These are phyloP conservation scores for Bufo gargarizans DNA, from an alignment of 2,113 vertebrate species.

Conservation along the genomic window DNA sequence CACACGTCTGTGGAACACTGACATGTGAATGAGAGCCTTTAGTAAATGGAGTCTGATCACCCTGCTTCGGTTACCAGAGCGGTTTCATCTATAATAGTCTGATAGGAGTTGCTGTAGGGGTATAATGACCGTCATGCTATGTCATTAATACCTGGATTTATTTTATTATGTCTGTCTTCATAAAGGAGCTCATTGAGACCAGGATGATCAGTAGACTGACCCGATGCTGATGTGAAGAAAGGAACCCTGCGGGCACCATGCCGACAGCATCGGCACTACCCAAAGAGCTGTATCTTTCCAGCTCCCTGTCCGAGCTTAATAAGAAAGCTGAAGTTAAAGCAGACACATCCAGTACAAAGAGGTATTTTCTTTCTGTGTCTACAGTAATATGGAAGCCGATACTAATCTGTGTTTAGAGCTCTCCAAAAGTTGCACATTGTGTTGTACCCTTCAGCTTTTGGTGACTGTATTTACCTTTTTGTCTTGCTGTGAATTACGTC, in stretches of 20 bases:
- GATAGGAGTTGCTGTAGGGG: no score
- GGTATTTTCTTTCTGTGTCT: slow-evolving; percentile 62
- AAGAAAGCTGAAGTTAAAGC: slow-evolving; percentile 93
- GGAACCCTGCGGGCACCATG: slow-evolving; percentile 77
- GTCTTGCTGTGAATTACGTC: background rate
- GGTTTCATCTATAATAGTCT: no score
- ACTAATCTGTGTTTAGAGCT: background rate
- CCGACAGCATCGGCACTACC: slow-evolving; percentile 89
- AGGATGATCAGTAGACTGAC: slow-evolving; percentile 59
- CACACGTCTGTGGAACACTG: no score
- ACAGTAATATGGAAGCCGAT: no score
- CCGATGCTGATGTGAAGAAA: slow-evolving; percentile 56
- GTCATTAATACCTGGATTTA: background rate
- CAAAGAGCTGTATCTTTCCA: slow-evolving; percentile 92
- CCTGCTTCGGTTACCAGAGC: no score
- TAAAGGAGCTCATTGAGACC: slow-evolving; percentile 66
- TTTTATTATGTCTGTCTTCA: slow-evolving; percentile 6
- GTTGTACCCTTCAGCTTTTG: background rate
- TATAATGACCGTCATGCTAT: background rate
- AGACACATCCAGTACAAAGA: slow-evolving; percentile 89
- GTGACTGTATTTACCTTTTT: background rate
- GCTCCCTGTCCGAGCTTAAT: slow-evolving; percentile 93
- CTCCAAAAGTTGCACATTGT: background rate
- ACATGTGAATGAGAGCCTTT: no score
- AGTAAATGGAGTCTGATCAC: no score